phyloP scores from a whole-genome alignment of 2,113 vertebrate species.

The Caloenas nicobarica region DNA sequence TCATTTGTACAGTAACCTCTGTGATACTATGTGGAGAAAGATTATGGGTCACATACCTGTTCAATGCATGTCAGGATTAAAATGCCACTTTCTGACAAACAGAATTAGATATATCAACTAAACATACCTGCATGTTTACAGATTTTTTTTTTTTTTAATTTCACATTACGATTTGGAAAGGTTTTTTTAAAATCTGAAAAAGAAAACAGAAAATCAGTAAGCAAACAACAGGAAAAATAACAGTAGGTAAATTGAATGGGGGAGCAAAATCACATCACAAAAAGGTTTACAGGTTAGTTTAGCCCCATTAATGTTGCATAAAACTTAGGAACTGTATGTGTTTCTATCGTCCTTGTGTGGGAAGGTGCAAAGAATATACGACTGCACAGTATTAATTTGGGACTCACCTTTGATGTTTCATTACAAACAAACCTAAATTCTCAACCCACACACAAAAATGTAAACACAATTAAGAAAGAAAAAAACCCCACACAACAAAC shows the following conservation, averaged over 20 bases:
- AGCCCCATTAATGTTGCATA: background rate
- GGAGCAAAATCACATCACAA: background rate
- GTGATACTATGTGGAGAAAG: background rate
- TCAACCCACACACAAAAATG: conserved; percentile 61
- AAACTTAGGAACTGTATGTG: background rate
- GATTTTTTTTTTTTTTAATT: background rate
- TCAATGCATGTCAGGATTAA: background rate
- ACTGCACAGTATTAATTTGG: background rate
- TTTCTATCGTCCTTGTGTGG: background rate
- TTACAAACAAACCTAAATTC: conserved; percentile 62
- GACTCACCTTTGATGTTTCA: conserved; percentile 60
- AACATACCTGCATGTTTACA: background rate
- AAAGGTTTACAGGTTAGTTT: background rate
- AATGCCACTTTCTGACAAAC: background rate
- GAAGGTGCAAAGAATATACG: background rate
- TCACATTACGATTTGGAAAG: background rate
- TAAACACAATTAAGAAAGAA: conserved; percentile 54
- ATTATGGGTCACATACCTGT: background rate
- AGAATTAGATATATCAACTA: background rate
- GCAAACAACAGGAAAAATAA: background rate
- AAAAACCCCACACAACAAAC: conserved; percentile 26
- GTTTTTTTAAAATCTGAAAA: background rate
- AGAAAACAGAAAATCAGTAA: background rate
- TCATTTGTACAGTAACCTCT: background rate
- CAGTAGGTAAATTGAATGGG: background rate